Evolutionary conservation across 2,113 vertebrate genomes (phyloP), one percentile per base, ranked within the genome.

Genomic region (Sclerurus mexicanus): DNA sequence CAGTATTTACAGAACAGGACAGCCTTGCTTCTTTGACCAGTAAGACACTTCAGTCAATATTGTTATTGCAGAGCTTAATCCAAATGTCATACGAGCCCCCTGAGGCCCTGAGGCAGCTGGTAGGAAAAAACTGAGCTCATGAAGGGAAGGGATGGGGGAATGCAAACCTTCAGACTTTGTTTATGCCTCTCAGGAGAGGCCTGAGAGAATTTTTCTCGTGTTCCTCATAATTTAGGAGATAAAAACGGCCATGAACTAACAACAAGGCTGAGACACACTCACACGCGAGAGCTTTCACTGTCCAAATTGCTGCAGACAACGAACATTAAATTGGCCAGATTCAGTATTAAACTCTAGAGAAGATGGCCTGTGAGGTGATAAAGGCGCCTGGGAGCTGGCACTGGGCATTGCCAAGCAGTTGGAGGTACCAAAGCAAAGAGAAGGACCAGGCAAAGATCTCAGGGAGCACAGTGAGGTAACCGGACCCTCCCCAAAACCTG

Each of bases 11-110:
- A 85, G 39, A 62, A 75, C 19, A 85, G 85, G 71, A 71, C 71
- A 77, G 67, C 82, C 80, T 83, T 85, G 67, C 39, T 80, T 7
- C 87, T 87, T 69, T 91, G 87, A 71, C 91, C 71, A 80, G 42
- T 35, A 55, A 80, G 63, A 86, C 35, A 28, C 50, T 91, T 91
- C 47, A 69, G 62, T 95, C 89, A 82, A 80, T 73, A 31, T 12
- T 88, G 71, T 77, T 87, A 91, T n/a, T 95, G 67, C 46, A 96
- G 71, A 96, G 78, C 82, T 82, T 55, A 66, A 91, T 90, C 75
- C 85, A 91, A 86, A 92, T 63, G 86, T 55, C 76, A 50, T 30
- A 59, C 10, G 76, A 89, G 75, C 42, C 92, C 92, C 92, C 68
- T 1, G 86, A 71, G 85, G 73, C 59, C 37, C 8, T 3, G 8